Evolutionary conservation across 2,113 vertebrate genomes (phyloP), one percentile per base, ranked within the genome.

Genomic region (Grammomys dolichurus): DNA sequence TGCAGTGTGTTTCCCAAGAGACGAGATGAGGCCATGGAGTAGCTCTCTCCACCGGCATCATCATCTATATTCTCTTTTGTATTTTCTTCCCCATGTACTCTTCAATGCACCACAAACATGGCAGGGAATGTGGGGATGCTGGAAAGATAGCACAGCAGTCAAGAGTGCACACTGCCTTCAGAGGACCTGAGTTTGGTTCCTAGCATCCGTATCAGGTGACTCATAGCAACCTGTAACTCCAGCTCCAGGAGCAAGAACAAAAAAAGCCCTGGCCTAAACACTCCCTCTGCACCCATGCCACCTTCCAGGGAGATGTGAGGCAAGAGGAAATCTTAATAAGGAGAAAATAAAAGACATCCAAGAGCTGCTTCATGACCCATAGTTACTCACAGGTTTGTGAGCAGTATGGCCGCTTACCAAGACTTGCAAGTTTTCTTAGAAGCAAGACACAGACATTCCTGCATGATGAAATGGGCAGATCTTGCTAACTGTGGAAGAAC

Each of bases 401-500:
- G 77, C 67, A 31, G 48, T 20, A 19, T 1, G 6, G 84, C 43
- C 9, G 80, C 78, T 51, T 85, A 84, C 33, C 86, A 63, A 73
- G 24, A 69, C 56, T 56, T 89, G 46, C 80, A 73, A 5, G 3
- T 36, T 91, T 93, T 93, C 36, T 89, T 89, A 77, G 94, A 94
- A 84, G 70, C 9, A 1, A 24, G 87, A 93, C 26, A 63, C 40
- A 84, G 81, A 92, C 96, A 84, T 95, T 96, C 95, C 88, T 95
- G 28, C 5, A 46, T 54, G 48, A 80, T 87, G 93, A 97, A 70
- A 48, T 0, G 0, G 11, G 86, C 48, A 43, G 76, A 75, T 63
- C 46, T 10, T 91, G 77, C 91, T 80, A 94, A 90, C 76, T 69
- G 20, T 58, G 36, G 20, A 56, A 91, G 58, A 94, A 31, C 28